These are phyloP conservation scores for Morone saxatilis DNA, from an alignment of 2,113 vertebrate species.

Conservation along the genomic window DNA sequence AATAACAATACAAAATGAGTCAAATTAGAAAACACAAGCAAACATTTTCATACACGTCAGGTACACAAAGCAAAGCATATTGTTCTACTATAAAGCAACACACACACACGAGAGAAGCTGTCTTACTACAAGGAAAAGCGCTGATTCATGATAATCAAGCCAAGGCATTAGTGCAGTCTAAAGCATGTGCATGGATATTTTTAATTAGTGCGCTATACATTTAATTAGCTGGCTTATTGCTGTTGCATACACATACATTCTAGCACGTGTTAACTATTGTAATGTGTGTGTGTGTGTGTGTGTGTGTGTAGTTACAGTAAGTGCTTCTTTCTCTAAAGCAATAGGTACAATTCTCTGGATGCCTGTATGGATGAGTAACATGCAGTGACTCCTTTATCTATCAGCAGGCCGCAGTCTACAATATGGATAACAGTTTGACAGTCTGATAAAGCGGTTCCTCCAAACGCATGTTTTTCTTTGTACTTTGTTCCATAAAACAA, in stretches of 20 bases:
- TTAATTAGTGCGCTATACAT: conserved; percentile 59
- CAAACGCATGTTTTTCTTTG: conserved; percentile 15
- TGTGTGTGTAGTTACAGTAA: conserved; percentile 38
- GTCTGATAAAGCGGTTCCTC: conserved; percentile 24
- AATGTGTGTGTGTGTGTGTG: conserved; percentile 20
- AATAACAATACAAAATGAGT: conserved; percentile 26
- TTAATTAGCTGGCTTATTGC: conserved; percentile 64
- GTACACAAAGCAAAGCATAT: conserved; percentile 43
- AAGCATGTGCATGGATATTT: conserved; percentile 52
- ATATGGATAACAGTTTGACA: conserved; percentile 25
- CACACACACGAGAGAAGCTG: conserved; percentile 28
- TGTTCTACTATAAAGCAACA: conserved; percentile 34
- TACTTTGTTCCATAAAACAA: conserved; percentile 15
- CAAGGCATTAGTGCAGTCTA: conserved; percentile 46
- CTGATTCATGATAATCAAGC: conserved; percentile 49
- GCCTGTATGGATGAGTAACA: conserved; percentile 42
- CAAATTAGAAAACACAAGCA: conserved; percentile 39
- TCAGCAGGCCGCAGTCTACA: conserved; percentile 14
- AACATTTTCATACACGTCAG: neutral
- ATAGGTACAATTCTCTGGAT: conserved; percentile 43
- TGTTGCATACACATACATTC: conserved; percentile 63
- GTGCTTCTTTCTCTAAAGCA: conserved; percentile 49
- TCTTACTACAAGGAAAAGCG: conserved; percentile 61
- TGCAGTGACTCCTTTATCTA: conserved; percentile 55
- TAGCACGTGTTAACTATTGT: conserved; percentile 49